phyloP scores from a whole-genome alignment of 1,140 invertebrate genomes.

The Glomeris maerens region DNA sequence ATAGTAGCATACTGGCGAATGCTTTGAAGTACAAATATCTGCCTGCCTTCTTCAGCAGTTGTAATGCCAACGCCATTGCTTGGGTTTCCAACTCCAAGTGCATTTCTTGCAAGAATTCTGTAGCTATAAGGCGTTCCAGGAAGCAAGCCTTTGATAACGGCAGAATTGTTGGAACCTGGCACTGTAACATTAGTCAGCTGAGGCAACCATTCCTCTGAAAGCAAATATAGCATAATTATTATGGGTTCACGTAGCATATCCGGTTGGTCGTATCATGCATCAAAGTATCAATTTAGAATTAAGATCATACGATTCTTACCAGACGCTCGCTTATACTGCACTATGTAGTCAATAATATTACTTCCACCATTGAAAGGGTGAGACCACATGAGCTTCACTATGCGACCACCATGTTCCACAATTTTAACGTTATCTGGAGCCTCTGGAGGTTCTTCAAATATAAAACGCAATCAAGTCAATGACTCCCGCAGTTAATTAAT shows the following conservation, averaged over 20 bases:
- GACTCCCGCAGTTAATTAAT: background rate
- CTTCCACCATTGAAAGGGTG: conserved; percentile 65
- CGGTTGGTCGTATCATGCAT: background rate
- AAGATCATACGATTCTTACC: conserved; percentile 1
- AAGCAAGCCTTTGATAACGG: background rate
- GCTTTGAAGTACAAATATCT: background rate
- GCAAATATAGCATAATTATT: background rate
- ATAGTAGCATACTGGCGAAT: background rate
- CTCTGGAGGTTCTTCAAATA: conserved; percentile 4
- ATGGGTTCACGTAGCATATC: background rate
- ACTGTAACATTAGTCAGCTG: background rate
- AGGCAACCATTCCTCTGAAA: background rate
- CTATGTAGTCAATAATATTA: conserved; percentile 51
- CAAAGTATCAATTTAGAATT: background rate
- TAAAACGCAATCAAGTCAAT: background rate
- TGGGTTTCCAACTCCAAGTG: background rate
- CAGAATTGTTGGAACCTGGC: background rate
- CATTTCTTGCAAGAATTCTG: background rate
- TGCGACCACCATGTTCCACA: conserved; percentile 31
- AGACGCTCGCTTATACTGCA: conserved; percentile 40
- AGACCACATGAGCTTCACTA: conserved; percentile 52
- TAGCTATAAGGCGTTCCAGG: conserved; percentile 3
- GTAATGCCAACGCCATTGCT: conserved; percentile 1
- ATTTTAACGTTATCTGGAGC: conserved; percentile 5
- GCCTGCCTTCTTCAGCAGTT: background rate